A percentile compares a stretch with the other conserved stretches of the same genome.
phyloP scores from a whole-genome alignment of 92 coral and sea anemone species.

The Phymanthus crucifer region DNA sequence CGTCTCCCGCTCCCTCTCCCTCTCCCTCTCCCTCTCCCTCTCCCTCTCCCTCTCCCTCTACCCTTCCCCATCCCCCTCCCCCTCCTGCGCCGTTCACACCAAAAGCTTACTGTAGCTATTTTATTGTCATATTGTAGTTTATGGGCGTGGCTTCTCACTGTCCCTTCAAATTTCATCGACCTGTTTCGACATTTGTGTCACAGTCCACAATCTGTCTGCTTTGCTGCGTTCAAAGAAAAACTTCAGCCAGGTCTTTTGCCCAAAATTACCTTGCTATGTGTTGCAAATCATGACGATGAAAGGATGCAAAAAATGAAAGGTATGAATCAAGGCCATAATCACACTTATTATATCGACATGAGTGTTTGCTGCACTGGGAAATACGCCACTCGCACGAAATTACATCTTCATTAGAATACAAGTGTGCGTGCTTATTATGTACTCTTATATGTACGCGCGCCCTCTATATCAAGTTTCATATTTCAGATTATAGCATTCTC shows the following conservation, averaged over 20 bases:
- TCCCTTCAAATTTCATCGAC: neutral
- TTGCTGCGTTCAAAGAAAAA: neutral
- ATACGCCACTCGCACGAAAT: neutral
- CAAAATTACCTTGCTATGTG: slow-evolving; percentile 6
- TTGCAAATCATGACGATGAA: neutral
- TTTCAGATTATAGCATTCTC: too few species aligned
- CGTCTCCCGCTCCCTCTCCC: too few species aligned
- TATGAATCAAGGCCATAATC: neutral
- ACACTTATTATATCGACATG: neutral
- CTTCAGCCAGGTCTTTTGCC: neutral
- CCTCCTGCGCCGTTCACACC: too few species aligned
- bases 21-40: too few species aligned
- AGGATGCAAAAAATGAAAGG: neutral
- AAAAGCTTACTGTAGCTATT: neutral
- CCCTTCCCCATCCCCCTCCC: too few species aligned
- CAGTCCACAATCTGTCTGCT: slow-evolving; percentile 4
- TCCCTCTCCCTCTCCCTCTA: too few species aligned
- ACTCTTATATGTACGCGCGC: too few species aligned
- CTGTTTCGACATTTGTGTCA: neutral
- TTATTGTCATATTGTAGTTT: neutral
- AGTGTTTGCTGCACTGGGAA: neutral
- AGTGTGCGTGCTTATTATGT: too few species aligned
- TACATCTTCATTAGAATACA: too few species aligned
- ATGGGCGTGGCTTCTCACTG: neutral
- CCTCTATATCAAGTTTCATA: too few species aligned